Base-by-base conservation (phyloP, 2,113 vertebrate genomes). In the Oryzias curvinotus region DNA sequence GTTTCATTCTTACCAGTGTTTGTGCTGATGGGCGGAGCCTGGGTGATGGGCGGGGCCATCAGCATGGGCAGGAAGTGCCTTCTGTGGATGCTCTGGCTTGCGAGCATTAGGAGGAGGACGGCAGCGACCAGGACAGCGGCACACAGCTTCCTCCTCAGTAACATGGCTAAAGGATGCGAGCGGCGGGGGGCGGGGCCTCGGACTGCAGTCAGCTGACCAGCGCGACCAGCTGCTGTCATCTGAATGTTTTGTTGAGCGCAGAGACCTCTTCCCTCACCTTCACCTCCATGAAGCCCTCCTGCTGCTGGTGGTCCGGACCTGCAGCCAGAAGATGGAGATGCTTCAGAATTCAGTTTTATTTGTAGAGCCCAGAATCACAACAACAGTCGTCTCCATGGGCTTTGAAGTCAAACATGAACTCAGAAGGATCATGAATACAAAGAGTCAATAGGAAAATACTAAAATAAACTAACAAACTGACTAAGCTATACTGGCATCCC, bases 51-150 rank as follows among this genome's bases (percentile, higher is more conserved):
- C 17, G 7, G 28, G 44, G n/a, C 54, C 4, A 60, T 10, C 0
- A 73, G 47, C 68, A 68, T 10, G 3, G 63, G 66, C 41, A 64
- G 67, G 61, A 82, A 52, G 4, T 56, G 48, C 36, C 53, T 65
- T 59, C 25, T 80, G n/a, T 87, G 90, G 51, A 91, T 82, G 47
- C 71, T 84, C 55, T 91, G 84, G 51, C 73, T 88, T 57, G 82
- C 87, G 1, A 93, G 64, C 87, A 89, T 89, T 54, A 92, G 84
- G 59, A 93, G 84, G 56, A 92, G 60, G 68, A 91, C 64, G 45
- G 65, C 71, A 1, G 81, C 56, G 1, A 83, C 74, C 53, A 84
- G 2, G 25, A 62, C 28, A 2, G 21, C 64, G 4, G 84, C 69
- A 6, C 78, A 92, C 68, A 86, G 10, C 71, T 91, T 92, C 77